Evolutionary conservation across 2,888 invertebrate genomes (phyloP).

Genomic region (Cetonia aurata): DNA sequence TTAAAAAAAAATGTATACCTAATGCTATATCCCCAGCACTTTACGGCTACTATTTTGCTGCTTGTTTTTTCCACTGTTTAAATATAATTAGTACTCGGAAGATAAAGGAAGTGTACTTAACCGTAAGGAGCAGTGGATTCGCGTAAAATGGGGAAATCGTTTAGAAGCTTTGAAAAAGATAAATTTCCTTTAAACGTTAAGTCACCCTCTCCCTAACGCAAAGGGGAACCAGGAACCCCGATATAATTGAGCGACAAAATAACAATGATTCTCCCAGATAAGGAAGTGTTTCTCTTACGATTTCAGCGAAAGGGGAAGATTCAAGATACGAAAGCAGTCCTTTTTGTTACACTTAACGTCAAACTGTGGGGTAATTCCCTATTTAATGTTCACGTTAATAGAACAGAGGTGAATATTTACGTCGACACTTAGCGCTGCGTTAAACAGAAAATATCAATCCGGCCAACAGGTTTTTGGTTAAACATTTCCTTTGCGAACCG

Average conservation of each 20-base stretch:
- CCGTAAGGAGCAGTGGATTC: conserved; percentile 2
- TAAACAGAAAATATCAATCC: no score
- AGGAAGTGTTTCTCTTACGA: conserved; percentile 8
- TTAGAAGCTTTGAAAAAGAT: conserved; percentile 28
- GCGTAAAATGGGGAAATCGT: conserved; percentile 10
- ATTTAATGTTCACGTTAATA: background rate
- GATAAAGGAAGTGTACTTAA: conserved; percentile 1
- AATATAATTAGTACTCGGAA: conserved; percentile 8
- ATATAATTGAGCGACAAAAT: conserved; percentile 38
- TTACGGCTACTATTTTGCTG: no score
- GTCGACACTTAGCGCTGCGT: no score
- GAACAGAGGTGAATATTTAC: background rate
- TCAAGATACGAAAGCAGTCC: background rate
- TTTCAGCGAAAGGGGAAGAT: conserved; percentile 13
- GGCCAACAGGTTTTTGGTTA: no score
- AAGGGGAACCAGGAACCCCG: conserved; percentile 5
- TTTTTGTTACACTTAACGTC: background rate
- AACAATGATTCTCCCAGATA: conserved; percentile 37
- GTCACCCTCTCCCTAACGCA: conserved; percentile 19
- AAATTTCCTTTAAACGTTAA: conserved; percentile 37
- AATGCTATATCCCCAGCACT: no score
- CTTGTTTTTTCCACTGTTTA: no score
- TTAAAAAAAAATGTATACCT: no score
- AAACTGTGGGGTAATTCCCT: background rate
- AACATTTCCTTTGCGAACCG: background rate